A percentile compares a stretch with the other conserved stretches of the same genome.
These are phyloP conservation scores for Oriolus oriolus DNA, from an alignment of 2,113 vertebrate genomes.

Conservation along the genomic window DNA sequence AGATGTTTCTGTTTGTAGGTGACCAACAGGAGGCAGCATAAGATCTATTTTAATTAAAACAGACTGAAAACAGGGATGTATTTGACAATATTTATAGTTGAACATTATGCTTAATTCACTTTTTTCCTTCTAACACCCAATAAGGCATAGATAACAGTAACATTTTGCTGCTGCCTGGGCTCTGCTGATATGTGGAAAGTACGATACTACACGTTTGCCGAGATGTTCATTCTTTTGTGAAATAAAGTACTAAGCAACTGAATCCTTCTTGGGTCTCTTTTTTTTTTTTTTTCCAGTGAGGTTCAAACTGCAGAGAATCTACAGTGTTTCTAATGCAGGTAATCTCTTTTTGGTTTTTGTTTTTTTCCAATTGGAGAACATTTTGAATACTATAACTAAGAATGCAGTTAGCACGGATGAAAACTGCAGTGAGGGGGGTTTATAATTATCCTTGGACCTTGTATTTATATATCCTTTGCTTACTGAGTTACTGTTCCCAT, in stretches of 20 bases:
- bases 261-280: neutral
- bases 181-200: slow-evolving; percentile 17
- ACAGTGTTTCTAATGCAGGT: neutral
- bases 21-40: slow-evolving; percentile 41
- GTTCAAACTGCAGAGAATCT: neutral
- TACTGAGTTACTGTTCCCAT: neutral
- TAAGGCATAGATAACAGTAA: slow-evolving; percentile 12
- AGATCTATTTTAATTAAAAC: slow-evolving; percentile 11
- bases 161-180: slow-evolving; percentile 8
- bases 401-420: neutral
- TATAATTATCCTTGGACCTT: neutral
- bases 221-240: slow-evolving; percentile 36
- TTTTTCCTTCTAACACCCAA: neutral
- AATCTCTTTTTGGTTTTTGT: neutral
- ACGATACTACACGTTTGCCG: neutral
- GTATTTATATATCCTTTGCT: neutral
- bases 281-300: neutral
- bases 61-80: neutral
- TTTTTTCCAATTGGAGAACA: neutral
- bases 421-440: neutral
- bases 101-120: neutral
- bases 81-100: neutral
- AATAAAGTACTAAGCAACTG: slow-evolving; percentile 49
- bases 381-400: neutral
- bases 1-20: neutral